Evolutionary conservation across 2,888 invertebrate species (phyloP).

Genomic region (Parapristionchus giblindavisi): DNA sequence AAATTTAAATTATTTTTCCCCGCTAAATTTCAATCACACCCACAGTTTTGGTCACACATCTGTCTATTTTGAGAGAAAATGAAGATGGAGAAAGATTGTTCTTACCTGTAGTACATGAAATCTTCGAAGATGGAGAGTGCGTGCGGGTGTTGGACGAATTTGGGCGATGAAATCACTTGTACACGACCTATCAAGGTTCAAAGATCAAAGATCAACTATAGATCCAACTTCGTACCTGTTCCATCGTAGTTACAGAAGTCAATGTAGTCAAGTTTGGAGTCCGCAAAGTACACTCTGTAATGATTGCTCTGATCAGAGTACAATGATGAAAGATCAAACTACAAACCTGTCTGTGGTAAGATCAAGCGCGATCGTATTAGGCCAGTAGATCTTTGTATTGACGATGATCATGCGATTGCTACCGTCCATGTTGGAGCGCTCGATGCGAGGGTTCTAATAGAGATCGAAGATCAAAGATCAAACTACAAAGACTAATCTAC

Average conservation of each 20-base stretch:
- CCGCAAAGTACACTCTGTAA: conserved; percentile 86
- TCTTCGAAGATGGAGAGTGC: conserved; percentile 94
- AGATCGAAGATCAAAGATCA: neutral
- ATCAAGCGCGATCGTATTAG: conserved; percentile 94
- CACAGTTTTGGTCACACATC: too few species aligned
- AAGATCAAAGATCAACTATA: neutral
- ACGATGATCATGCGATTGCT: conserved; percentile 70
- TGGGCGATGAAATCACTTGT: conserved; percentile 59
- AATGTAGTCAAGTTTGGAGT: conserved; percentile 94
- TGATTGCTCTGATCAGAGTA: neutral
- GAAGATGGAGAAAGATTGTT: too few species aligned
- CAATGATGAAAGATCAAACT: conserved; percentile 1
- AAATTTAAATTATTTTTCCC: too few species aligned
- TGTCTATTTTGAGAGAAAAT: too few species aligned
- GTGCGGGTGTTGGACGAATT: conserved; percentile 93
- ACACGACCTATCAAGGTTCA: conserved; percentile 49
- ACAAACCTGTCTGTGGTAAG: conserved; percentile 82
- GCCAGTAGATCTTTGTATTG: conserved; percentile 85
- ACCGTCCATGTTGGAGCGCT: conserved; percentile 95
- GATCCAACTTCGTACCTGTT: conserved; percentile 71
- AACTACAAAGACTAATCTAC: neutral
- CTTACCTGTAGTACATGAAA: conserved; percentile 92
- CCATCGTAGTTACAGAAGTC: conserved; percentile 98
- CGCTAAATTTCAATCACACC: too few species aligned
- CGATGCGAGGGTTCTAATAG: conserved; percentile 86